These are phyloP conservation scores for Ryuthela nishihirai DNA, from an alignment of 2,888 invertebrate species.

Conservation along the genomic window DNA sequence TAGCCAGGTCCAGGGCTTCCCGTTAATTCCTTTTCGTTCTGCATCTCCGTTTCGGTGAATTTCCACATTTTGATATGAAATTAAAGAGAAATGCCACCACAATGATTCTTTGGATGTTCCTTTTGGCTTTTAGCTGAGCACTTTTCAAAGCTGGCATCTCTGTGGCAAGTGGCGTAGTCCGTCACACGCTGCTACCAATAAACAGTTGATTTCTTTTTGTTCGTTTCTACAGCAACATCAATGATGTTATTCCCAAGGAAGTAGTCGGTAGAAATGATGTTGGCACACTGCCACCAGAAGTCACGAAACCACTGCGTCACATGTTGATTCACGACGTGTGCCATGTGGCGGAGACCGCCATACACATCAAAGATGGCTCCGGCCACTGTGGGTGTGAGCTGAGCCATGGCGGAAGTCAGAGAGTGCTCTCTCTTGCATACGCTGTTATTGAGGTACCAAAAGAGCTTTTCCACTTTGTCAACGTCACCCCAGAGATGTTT, in stretches of 20 bases:
- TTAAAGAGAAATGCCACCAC: no score
- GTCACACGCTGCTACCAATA: not conserved
- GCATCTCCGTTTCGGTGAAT: no score
- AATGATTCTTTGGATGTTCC: no score
- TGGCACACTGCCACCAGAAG: constrained; percentile 40
- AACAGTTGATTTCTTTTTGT: constrained; percentile 8
- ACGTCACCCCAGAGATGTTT: constrained; percentile 60
- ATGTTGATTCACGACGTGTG: constrained; percentile 34
- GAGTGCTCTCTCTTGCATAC: constrained; percentile 22
- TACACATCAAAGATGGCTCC: constrained; percentile 31
- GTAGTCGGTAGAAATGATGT: constrained; percentile 41
- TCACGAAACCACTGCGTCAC: constrained; percentile 36
- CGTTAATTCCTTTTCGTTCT: no score
- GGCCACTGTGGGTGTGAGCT: constrained; percentile 37
- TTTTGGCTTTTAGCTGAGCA: no score
- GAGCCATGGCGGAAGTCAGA: constrained; percentile 38
- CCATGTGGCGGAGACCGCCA: constrained; percentile 41
- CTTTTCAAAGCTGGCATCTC: no score
- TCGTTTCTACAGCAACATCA: constrained; percentile 32
- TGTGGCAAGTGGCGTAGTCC: no score
- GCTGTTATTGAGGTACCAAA: constrained; percentile 53
- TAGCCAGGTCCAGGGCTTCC: no score
- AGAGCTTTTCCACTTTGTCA: constrained; percentile 56
- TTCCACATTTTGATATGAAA: no score
- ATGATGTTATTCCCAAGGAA: constrained; percentile 42